Percentiles rank a stretch among this genome's conserved stretches.
Conservation (phyloP, 2,113 vertebrate species). For the Neoarius graeffei region DNA sequence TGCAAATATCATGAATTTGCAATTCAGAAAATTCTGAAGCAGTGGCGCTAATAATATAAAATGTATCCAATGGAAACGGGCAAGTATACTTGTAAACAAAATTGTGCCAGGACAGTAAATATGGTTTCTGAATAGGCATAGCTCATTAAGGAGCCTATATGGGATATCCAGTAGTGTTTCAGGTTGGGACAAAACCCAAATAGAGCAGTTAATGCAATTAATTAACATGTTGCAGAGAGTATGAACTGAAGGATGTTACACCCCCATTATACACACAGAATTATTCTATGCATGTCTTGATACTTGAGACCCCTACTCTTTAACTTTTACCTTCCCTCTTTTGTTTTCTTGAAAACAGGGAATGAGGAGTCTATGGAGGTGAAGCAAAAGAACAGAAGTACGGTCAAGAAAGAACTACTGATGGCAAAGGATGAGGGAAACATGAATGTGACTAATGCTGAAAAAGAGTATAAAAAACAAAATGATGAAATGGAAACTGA, state of each 20-base stretch:
- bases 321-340: constrained; percentile 41
- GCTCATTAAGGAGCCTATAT: not conserved
- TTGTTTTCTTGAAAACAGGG: constrained; percentile 55
- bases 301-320: constrained; percentile 7
- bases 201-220: not conserved
- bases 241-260: not conserved
- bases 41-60: too few relatives aligned
- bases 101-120: not conserved
- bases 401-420: constrained; percentile 1
- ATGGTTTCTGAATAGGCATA: not conserved
- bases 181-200: not conserved
- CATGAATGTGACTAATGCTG: not conserved
- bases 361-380: constrained; percentile 56
- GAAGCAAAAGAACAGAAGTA: constrained; percentile 36
- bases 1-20: too few relatives aligned
- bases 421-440: constrained; percentile 9
- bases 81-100: too few relatives aligned
- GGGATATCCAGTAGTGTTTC: not conserved
- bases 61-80: too few relatives aligned
- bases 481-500: constrained; percentile 32
- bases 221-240: not conserved
- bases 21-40: too few relatives aligned
- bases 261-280: not conserved
- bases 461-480: not conserved
- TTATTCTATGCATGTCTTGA: constrained; percentile 32